These are phyloP conservation scores for Megaceryle maxima DNA, from an alignment of 2,113 vertebrate genomes.

Conservation along the genomic window DNA sequence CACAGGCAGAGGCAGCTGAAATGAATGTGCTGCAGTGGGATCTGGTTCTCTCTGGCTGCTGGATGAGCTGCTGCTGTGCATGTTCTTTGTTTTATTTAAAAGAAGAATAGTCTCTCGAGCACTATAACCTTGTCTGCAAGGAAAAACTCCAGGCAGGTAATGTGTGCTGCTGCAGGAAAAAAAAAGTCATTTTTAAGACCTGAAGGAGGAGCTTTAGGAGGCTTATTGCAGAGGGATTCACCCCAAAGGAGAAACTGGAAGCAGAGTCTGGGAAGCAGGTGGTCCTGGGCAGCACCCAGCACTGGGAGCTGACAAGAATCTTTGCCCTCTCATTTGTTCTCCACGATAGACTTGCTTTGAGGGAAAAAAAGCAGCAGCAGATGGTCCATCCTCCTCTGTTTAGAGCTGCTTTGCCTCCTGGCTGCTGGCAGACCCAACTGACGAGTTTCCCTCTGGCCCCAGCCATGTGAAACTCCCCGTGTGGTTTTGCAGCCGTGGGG, in stretches of 20 bases:
- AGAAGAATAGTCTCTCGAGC: neutral
- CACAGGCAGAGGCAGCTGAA: neutral
- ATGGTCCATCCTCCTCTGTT: neutral
- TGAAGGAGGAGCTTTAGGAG: neutral
- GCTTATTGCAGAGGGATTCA: neutral
- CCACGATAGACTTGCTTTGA: neutral
- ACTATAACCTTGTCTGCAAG: conserved; percentile 1
- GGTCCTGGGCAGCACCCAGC: neutral
- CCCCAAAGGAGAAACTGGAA: neutral
- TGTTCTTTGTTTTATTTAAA: conserved; percentile 34
- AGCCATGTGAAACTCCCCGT: neutral
- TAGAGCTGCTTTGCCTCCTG: neutral
- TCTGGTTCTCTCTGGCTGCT: neutral
- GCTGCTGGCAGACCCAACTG: neutral
- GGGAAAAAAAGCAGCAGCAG: neutral
- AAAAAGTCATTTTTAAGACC: neutral
- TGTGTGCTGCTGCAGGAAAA: neutral
- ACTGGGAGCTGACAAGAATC: neutral
- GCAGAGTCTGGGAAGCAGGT: too few species aligned
- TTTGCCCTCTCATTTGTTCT: neutral
- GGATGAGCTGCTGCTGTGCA: neutral
- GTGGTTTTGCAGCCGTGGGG: neutral
- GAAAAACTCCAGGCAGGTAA: neutral
- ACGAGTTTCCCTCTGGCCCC: neutral
- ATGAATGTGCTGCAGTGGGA: neutral